These are phyloP conservation scores for Pterophyllum scalare DNA, from an alignment of 2,113 vertebrate species.

Conservation along the genomic window DNA sequence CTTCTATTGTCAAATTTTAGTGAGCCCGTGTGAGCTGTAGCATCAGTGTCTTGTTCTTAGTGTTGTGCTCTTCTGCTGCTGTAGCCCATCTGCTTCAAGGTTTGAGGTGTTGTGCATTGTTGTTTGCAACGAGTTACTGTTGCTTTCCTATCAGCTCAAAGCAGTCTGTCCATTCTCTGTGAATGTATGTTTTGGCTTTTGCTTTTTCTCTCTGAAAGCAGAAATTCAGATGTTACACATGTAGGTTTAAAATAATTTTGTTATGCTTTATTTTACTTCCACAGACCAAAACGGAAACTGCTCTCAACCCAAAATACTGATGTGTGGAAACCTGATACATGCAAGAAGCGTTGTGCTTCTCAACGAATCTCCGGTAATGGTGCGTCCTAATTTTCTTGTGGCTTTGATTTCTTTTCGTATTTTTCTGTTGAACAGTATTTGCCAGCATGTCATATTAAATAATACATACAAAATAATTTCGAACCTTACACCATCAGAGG, in stretches of 20 bases:
- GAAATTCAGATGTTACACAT: not conserved
- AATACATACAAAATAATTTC: no score
- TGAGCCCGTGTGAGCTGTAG: no score
- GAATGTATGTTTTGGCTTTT: no score
- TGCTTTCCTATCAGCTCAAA: not conserved
- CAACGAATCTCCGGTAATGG: conserved; percentile 9
- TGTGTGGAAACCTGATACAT: conserved; percentile 60
- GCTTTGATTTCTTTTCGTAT: not conserved
- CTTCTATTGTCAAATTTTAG: no score
- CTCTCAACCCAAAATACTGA: conserved; percentile 47
- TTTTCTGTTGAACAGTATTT: not conserved
- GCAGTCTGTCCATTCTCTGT: not conserved
- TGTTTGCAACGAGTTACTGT: no score
- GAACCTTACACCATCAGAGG: conserved; percentile 22
- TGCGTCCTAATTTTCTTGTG: not conserved
- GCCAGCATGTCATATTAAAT: not conserved
- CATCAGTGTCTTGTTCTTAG: not conserved
- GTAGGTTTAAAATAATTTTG: not conserved
- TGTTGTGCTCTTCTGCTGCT: not conserved
- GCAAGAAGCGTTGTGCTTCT: conserved; percentile 9
- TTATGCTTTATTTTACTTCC: not conserved
- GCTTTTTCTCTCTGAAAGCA: not conserved
- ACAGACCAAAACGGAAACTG: conserved; percentile 74
- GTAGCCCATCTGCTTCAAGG: not conserved
- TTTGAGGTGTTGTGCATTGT: not conserved